Percentiles rank a stretch among this genome's conserved stretches.
These are phyloP conservation scores for Drosophila repleta DNA, from an alignment of 1,140 invertebrate species.

Conservation along the genomic window DNA sequence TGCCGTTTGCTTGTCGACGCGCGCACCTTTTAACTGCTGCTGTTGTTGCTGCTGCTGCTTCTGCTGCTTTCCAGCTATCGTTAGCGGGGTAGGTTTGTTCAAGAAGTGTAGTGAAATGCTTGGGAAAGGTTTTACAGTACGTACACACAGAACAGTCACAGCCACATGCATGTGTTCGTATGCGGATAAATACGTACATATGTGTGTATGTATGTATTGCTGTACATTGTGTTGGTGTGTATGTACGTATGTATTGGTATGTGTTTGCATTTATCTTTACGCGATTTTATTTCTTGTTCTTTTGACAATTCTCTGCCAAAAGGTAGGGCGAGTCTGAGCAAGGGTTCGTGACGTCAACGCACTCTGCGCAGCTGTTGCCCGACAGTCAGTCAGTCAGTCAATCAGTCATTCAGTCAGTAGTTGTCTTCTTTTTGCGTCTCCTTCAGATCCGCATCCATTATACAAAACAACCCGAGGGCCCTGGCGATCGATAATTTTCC, in stretches of 20 bases:
- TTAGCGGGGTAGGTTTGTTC: slow-evolving; percentile 69
- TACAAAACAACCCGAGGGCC: slow-evolving; percentile 38
- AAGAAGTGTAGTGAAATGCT: slow-evolving; percentile 69
- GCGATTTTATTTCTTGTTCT: slow-evolving; percentile 44
- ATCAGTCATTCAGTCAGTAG: slow-evolving; percentile 17
- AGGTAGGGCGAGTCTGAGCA: slow-evolving; percentile 50
- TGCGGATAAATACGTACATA: background rate
- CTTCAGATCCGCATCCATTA: slow-evolving; percentile 51
- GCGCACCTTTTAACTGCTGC: slow-evolving; percentile 63
- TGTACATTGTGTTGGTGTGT: slow-evolving; percentile 2
- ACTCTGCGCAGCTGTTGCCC: slow-evolving; percentile 70
- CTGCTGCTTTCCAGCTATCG: slow-evolving; percentile 39
- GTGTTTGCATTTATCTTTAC: slow-evolving; percentile 28
- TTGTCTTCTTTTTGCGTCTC: slow-evolving; percentile 24
- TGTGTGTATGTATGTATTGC: slow-evolving; percentile 1
- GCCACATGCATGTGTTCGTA: slow-evolving; percentile 10
- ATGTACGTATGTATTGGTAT: background rate
- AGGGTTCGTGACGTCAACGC: slow-evolving; percentile 57
- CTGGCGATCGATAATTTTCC: slow-evolving; percentile 29
- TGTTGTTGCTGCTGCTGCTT: slow-evolving; percentile 29
- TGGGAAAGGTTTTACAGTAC: slow-evolving; percentile 70
- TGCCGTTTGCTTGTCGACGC: slow-evolving; percentile 48
- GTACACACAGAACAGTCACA: slow-evolving; percentile 32
- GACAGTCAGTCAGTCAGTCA: slow-evolving; percentile 32
- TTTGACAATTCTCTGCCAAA: slow-evolving; percentile 62